Conservation (phyloP, 2,113 vertebrate species). For the Malurus cyaneus region DNA sequence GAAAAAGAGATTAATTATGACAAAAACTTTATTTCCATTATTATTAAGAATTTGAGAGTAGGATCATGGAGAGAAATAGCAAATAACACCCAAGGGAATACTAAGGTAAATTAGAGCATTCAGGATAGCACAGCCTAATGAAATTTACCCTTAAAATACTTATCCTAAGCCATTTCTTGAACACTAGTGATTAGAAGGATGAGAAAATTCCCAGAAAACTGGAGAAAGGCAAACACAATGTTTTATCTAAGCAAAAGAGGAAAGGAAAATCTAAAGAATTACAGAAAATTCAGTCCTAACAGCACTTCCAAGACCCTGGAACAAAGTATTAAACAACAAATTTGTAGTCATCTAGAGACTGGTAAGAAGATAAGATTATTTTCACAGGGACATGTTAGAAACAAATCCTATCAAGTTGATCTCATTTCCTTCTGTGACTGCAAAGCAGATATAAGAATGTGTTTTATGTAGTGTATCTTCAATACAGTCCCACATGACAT, state of each 20-base stretch:
- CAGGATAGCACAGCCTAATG: background rate
- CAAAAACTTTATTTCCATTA: background rate
- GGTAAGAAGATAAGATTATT: background rate
- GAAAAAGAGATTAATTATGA: background rate
- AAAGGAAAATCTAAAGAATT: background rate
- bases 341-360: background rate
- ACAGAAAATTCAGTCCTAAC: background rate
- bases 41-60: background rate
- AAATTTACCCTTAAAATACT: background rate
- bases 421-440: constrained; percentile 40
- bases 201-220: background rate
- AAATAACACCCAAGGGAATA: background rate
- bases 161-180: background rate
- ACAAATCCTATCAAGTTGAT: background rate
- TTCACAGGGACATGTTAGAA: background rate
- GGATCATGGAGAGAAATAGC: background rate
- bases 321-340: background rate
- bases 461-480: background rate
- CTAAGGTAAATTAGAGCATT: background rate
- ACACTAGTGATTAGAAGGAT: background rate
- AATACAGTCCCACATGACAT: background rate
- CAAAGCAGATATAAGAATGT: background rate
- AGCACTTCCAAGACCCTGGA: background rate
- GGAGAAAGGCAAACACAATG: background rate
- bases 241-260: background rate